Percentiles rank a stretch among this genome's conserved stretches.
phyloP scores from a whole-genome alignment of 2,888 invertebrate species.

The Cremastinae sp. region DNA sequence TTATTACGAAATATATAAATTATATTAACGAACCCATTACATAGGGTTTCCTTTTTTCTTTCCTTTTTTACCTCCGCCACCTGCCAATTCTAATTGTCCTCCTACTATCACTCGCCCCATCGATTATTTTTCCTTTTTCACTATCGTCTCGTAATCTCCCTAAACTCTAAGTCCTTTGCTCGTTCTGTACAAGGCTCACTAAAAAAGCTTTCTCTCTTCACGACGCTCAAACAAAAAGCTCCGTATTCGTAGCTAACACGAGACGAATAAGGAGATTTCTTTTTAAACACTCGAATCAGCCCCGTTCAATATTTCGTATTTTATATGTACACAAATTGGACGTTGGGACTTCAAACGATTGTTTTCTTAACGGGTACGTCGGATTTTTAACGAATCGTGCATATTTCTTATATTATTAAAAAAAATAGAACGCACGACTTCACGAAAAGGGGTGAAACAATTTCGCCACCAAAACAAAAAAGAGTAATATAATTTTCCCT shows the following conservation, averaged over 20 bases:
- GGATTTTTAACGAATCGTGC: not conserved
- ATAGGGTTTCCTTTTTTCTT: slow-evolving; percentile 43
- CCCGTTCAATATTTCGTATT: slow-evolving; percentile 39
- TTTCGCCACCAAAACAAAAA: slow-evolving; percentile 1
- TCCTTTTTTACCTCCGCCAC: slow-evolving; percentile 12
- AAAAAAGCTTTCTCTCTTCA: slow-evolving; percentile 36
- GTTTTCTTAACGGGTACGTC: slow-evolving; percentile 1
- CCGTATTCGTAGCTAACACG: slow-evolving; percentile 1
- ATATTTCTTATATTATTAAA: not conserved
- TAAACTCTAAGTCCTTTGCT: slow-evolving; percentile 30
- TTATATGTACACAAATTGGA: slow-evolving; percentile 57
- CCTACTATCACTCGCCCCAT: not conserved
- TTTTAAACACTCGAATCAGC: slow-evolving; percentile 14
- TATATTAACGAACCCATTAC: slow-evolving; percentile 68
- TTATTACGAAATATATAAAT: slow-evolving; percentile 75
- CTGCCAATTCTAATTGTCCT: not conserved
- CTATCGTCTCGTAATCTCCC: slow-evolving; percentile 21
- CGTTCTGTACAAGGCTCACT: slow-evolving; percentile 52
- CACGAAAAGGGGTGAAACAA: not conserved
- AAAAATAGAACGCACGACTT: not conserved
- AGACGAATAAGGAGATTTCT: slow-evolving; percentile 8
- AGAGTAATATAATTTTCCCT: slow-evolving; percentile 12
- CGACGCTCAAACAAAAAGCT: slow-evolving; percentile 37
- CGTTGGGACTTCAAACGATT: slow-evolving; percentile 10
- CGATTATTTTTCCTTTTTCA: slow-evolving; percentile 1